Evolutionary conservation across 2,797 vertebrate genomes (phyloP).

Genomic region (Lophotriccus pileatus): DNA sequence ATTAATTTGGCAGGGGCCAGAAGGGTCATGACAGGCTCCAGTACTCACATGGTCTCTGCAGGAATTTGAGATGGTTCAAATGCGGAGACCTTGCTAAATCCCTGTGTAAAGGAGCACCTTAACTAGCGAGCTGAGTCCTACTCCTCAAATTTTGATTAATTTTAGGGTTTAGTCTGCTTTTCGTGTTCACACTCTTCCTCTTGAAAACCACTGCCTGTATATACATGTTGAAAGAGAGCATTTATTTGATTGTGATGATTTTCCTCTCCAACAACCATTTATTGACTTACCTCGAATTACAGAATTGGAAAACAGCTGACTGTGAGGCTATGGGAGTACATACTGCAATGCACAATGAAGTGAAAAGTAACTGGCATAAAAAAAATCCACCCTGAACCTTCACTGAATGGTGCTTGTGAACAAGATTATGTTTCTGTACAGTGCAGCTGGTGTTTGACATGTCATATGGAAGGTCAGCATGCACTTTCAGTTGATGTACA

Average conservation of each 20-base stretch:
- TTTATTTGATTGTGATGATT: background rate
- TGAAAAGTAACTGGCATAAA: background rate
- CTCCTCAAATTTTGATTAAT: background rate
- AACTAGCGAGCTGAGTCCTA: background rate
- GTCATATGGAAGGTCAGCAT: background rate
- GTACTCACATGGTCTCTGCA: background rate
- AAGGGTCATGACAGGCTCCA: background rate
- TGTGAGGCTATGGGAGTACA: background rate
- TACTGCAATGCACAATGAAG: background rate
- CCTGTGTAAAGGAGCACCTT: background rate
- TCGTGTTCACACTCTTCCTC: background rate
- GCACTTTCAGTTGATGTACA: background rate
- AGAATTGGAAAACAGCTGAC: background rate
- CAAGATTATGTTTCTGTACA: background rate
- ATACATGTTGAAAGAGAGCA: background rate
- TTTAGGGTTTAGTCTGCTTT: background rate
- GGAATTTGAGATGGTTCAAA: background rate
- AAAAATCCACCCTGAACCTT: background rate
- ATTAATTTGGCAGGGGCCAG: background rate
- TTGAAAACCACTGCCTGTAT: background rate
- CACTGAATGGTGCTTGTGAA: background rate
- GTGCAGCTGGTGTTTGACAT: background rate
- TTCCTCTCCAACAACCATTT: conserved; percentile 11
- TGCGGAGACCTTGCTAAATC: background rate
- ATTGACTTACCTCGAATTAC: conserved; percentile 20